These are phyloP conservation scores for Muschampia staudingeri DNA, from an alignment of 2,888 invertebrate genomes.

Conservation along the genomic window DNA sequence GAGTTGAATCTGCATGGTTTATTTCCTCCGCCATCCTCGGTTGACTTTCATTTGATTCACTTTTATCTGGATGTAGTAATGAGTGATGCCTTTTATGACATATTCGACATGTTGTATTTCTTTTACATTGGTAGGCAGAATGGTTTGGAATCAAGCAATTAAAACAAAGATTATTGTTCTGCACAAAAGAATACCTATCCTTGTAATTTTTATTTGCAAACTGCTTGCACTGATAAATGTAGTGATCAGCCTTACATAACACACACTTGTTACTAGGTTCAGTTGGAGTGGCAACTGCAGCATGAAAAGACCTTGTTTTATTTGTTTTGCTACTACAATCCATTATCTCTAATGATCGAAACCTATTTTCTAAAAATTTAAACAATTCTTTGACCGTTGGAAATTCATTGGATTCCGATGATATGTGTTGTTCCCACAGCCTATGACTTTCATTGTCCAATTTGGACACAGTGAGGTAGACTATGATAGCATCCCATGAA, in stretches of 20 bases:
- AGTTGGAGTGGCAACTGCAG: not conserved
- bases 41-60: not conserved
- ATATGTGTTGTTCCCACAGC: constrained; percentile 11
- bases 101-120: constrained; percentile 11
- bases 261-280: not conserved
- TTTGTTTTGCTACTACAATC: constrained; percentile 13
- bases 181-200: not conserved
- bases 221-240: constrained; percentile 4
- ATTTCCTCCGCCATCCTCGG: constrained; percentile 1
- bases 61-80: not conserved
- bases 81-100: not conserved
- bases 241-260: constrained; percentile 12
- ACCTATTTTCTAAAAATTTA: constrained; percentile 22
- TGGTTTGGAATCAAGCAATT: constrained; percentile 18
- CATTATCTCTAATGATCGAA: constrained; percentile 20
- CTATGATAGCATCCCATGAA: constrained; percentile 47
- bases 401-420: not conserved
- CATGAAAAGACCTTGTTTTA: not conserved
- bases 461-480: constrained; percentile 54
- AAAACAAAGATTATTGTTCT: constrained; percentile 2
- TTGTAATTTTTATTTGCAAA: constrained; percentile 2
- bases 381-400: not conserved
- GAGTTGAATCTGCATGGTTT: not conserved
- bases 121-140: constrained; percentile 22
- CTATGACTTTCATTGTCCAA: constrained; percentile 66